These are phyloP conservation scores for Hemitrygon akajei DNA, from an alignment of 2,797 vertebrate species.

Conservation along the genomic window DNA sequence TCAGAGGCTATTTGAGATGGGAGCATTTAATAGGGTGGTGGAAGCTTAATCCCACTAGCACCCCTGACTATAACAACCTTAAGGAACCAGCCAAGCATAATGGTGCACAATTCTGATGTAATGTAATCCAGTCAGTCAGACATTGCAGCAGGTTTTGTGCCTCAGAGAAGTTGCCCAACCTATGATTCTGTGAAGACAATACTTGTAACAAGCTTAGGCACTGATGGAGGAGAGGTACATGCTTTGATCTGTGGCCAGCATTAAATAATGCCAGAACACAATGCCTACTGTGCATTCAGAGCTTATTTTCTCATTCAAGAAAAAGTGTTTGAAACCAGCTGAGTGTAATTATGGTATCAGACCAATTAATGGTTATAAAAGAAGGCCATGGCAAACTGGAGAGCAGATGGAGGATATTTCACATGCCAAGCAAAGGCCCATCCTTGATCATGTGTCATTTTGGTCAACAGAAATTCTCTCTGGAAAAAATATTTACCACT, in stretches of 20 bases:
- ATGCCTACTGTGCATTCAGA: background rate
- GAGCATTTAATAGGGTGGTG: too few species aligned
- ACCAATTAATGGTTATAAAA: background rate
- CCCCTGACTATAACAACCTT: too few species aligned
- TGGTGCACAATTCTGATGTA: background rate
- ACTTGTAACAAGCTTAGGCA: background rate
- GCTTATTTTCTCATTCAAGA: background rate
- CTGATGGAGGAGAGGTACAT: too few species aligned
- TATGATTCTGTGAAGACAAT: background rate
- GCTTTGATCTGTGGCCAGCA: slow-evolving; percentile 1
- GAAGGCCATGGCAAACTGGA: background rate
- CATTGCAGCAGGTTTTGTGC: background rate
- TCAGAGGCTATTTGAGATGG: too few species aligned
- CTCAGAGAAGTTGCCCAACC: background rate
- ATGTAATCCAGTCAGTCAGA: background rate
- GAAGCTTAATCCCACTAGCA: too few species aligned
- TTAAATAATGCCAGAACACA: background rate
- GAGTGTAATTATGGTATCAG: background rate
- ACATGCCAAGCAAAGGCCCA: background rate
- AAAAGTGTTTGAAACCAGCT: background rate
- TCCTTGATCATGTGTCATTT: too few species aligned
- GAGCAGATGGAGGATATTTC: background rate
- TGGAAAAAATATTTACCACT: background rate
- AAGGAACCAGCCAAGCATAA: too few species aligned
- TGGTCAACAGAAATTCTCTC: background rate